Conservation (phyloP, 1,140 invertebrate species). For the Saccostrea echinata region DNA sequence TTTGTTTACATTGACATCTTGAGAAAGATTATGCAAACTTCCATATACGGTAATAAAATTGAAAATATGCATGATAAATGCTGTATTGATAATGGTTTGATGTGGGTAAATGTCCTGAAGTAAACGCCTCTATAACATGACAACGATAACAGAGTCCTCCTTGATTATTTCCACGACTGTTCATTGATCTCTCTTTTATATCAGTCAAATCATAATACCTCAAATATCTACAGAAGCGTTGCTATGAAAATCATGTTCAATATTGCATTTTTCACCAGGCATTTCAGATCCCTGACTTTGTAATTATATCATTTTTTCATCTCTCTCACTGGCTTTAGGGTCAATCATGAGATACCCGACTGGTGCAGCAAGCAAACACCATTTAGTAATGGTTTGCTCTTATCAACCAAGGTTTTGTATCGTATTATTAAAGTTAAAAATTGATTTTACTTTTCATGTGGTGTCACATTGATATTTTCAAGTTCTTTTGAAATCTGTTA, state of each 20-base stretch:
- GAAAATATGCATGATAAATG: slow-evolving; percentile 29
- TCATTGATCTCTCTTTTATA: slow-evolving; percentile 22
- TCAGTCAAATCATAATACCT: slow-evolving; percentile 7
- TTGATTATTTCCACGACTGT: not conserved
- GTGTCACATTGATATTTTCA: slow-evolving; percentile 15
- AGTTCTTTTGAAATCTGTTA: slow-evolving; percentile 21
- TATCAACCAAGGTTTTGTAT: slow-evolving; percentile 9
- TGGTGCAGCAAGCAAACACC: not conserved
- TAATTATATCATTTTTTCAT: not conserved
- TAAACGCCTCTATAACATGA: not conserved
- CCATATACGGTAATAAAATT: not conserved
- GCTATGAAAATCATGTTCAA: slow-evolving; percentile 15
- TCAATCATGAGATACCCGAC: not conserved
- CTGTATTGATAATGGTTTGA: not conserved
- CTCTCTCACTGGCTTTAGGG: not conserved
- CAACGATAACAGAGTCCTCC: not conserved
- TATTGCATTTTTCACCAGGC: slow-evolving; percentile 12
- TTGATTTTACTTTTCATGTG: slow-evolving; percentile 20
- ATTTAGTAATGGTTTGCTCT: not conserved
- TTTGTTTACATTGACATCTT: not conserved
- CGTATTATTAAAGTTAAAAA: not conserved
- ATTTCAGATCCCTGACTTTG: not conserved
- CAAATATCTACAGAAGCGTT: slow-evolving; percentile 18
- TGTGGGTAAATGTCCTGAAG: not conserved
- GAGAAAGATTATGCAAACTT: slow-evolving; percentile 3